Percentiles rank a stretch among this genome's conserved stretches.
Evolutionary conservation across 2,888 invertebrate genomes (phyloP).

Genomic region (Pollenia griseotomentosa): DNA sequence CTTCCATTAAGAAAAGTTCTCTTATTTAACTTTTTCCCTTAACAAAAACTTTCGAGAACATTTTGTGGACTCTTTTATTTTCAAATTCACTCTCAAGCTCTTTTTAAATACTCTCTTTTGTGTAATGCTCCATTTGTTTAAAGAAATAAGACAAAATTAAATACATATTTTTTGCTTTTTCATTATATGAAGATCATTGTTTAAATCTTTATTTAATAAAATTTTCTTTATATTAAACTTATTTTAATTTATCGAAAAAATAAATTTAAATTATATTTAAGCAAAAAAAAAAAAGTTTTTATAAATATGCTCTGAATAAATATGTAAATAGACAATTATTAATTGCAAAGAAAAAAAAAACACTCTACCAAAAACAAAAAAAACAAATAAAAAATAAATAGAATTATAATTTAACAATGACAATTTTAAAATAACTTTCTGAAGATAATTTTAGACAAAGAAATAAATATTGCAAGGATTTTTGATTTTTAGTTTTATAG

Average conservation of each 20-base stretch:
- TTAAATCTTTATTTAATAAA: constrained; percentile 66
- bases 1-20: background rate
- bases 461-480: constrained; percentile 23
- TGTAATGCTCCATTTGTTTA: constrained; percentile 57
- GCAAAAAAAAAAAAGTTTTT: constrained; percentile 63
- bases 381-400: constrained; percentile 42
- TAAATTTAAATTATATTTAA: constrained; percentile 65
- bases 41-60: constrained; percentile 58
- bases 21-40: background rate
- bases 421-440: constrained; percentile 51
- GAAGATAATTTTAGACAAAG: constrained; percentile 45
- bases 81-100: constrained; percentile 12
- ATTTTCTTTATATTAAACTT: constrained; percentile 61
- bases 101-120: constrained; percentile 41
- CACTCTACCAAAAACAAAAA: constrained; percentile 50
- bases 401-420: constrained; percentile 49
- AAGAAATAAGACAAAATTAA: constrained; percentile 62
- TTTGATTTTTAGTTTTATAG: constrained; percentile 36
- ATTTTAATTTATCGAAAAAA: constrained; percentile 66
- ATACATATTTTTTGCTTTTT: constrained; percentile 66
- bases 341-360: constrained; percentile 38
- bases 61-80: background rate
- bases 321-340: constrained; percentile 56
- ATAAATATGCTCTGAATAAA: constrained; percentile 65
- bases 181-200: constrained; percentile 63